These are phyloP conservation scores for Epiblema foenella DNA, from an alignment of 2,888 invertebrate species.

Conservation along the genomic window DNA sequence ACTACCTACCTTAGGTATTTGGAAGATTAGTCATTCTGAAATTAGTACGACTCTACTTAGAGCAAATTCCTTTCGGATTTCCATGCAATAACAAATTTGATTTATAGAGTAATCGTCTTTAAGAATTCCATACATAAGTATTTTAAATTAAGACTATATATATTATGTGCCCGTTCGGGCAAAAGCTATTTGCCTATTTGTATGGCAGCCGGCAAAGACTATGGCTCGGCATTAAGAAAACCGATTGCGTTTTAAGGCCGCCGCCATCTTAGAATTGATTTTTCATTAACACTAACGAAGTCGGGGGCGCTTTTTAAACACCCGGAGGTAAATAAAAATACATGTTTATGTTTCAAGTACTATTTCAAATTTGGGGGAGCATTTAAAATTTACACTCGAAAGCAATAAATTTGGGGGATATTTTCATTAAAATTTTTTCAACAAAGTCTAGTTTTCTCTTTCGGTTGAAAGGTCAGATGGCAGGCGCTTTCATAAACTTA, in stretches of 20 bases:
- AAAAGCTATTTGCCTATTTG: constrained; percentile 11
- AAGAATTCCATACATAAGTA: no score
- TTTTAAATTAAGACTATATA: no score
- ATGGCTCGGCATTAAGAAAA: constrained; percentile 51
- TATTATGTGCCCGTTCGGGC: no score
- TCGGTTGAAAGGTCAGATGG: no score
- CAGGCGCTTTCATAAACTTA: no score
- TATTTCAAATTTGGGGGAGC: constrained; percentile 21
- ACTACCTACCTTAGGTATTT: no score
- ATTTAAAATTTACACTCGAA: not conserved
- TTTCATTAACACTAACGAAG: constrained; percentile 68
- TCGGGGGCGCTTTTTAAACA: constrained; percentile 51
- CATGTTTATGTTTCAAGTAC: constrained; percentile 26
- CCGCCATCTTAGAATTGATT: constrained; percentile 62
- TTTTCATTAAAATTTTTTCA: not conserved
- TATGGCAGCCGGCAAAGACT: constrained; percentile 51
- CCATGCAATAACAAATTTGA: no score
- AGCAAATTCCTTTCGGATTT: no score
- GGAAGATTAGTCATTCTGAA: no score
- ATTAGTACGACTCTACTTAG: no score
- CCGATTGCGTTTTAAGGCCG: constrained; percentile 47
- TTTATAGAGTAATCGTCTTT: no score
- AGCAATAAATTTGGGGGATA: not conserved
- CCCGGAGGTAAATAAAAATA: constrained; percentile 41
- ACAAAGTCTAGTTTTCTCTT: no score